Evolutionary conservation across 2,113 vertebrate genomes (phyloP).

Genomic region (Setophaga kirtlandii): DNA sequence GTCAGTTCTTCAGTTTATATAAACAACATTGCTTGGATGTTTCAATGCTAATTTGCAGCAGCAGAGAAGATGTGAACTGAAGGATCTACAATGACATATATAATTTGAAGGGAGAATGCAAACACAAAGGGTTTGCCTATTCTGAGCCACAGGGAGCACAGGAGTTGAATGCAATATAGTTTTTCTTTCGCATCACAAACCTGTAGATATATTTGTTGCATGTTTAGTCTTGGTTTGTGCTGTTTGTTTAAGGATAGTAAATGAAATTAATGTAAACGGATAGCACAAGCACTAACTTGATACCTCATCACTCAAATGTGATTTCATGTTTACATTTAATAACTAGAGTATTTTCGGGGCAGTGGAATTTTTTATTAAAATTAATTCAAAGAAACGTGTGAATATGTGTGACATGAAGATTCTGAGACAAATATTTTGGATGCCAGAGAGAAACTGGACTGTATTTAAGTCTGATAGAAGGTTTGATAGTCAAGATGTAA

Average conservation of each 20-base stretch:
- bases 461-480: not conserved
- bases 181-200: not conserved
- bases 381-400: not conserved
- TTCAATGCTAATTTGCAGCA: not conserved
- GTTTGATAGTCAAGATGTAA: not conserved
- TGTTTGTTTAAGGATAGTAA: not conserved
- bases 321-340: not conserved
- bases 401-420: not conserved
- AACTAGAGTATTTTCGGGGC: not conserved
- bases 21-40: not conserved
- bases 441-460: not conserved
- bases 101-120: not conserved
- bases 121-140: not conserved
- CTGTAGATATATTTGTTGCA: not conserved
- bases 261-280: not conserved
- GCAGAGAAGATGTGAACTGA: not conserved
- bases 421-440: not conserved
- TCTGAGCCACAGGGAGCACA: not conserved
- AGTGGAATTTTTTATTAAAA: not conserved
- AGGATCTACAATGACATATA: not conserved
- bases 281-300: not conserved
- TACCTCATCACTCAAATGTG: not conserved
- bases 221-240: not conserved
- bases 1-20: not conserved
- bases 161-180: not conserved